These are phyloP conservation scores for Zhengitettix transpicula DNA, from an alignment of 2,888 invertebrate genomes.

Conservation along the genomic window DNA sequence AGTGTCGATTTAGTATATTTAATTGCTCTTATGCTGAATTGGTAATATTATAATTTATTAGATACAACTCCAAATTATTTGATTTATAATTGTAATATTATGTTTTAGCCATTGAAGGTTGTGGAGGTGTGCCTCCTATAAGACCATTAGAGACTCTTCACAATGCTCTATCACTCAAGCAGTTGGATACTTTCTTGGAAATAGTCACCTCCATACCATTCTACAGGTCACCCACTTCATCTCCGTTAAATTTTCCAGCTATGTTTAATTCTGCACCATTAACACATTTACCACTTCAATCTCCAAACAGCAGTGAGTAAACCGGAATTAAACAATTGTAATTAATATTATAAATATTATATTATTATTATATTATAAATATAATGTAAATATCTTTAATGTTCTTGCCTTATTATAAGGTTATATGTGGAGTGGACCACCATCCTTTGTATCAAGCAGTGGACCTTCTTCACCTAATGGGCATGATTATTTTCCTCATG, in stretches of 20 bases:
- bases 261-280: slow-evolving; percentile 23
- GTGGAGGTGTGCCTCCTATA: slow-evolving; percentile 87
- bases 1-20: no score
- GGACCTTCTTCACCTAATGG: slow-evolving; percentile 72
- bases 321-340: neutral
- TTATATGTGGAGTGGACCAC: slow-evolving; percentile 62
- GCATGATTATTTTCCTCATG: slow-evolving; percentile 33
- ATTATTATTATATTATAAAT: neutral
- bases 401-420: slow-evolving; percentile 26
- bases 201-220: slow-evolving; percentile 63
- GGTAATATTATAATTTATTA: no score
- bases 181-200: slow-evolving; percentile 79
- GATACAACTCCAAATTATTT: no score
- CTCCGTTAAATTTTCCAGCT: slow-evolving; percentile 47
- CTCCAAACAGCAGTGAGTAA: slow-evolving; percentile 33
- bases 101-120: slow-evolving; percentile 57
- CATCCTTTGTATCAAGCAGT: slow-evolving; percentile 55
- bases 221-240: slow-evolving; percentile 54
- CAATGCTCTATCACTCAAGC: slow-evolving; percentile 84
- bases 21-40: no score
- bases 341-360: neutral
- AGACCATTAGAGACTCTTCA: slow-evolving; percentile 94
- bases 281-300: slow-evolving; percentile 26
- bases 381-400: neutral
- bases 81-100: no score